Conservation (phyloP, 1,140 invertebrate species). For the Megalonaias nervosa region DNA sequence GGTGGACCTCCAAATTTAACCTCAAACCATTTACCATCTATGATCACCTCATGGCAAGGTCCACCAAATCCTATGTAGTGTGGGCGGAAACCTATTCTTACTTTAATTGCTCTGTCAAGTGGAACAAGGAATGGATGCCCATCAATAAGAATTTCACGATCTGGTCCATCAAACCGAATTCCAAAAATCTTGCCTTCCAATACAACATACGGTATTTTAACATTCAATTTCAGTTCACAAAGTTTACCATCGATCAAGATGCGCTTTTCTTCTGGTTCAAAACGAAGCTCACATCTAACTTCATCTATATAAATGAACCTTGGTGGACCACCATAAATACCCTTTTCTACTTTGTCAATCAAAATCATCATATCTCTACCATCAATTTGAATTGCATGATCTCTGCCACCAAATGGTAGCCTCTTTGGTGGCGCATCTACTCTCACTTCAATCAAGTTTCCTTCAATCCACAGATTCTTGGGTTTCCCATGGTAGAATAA, state of each 20-base stretch:
- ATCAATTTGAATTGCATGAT: constrained; percentile 62
- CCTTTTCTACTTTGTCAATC: constrained; percentile 63
- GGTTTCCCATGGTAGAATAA: constrained; percentile 65
- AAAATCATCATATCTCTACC: constrained; percentile 64
- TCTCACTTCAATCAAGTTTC: constrained; percentile 59
- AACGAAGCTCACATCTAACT: constrained; percentile 58
- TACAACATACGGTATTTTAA: constrained; percentile 86
- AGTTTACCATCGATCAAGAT: constrained; percentile 88
- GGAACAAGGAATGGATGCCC: constrained; percentile 81
- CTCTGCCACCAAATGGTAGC: constrained; percentile 52
- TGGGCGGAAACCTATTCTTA: constrained; percentile 80
- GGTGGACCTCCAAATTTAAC: constrained; percentile 65
- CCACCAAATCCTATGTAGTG: constrained; percentile 92
- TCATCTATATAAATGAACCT: constrained; percentile 58
- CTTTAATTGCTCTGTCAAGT: constrained; percentile 84
- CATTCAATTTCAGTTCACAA: constrained; percentile 89
- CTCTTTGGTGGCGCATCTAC: constrained; percentile 67
- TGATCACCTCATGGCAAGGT: constrained; percentile 86
- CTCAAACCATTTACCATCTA: constrained; percentile 77
- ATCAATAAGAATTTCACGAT: constrained; percentile 92
- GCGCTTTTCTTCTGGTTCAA: constrained; percentile 65
- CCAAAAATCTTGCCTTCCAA: constrained; percentile 75
- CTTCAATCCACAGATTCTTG: constrained; percentile 66
- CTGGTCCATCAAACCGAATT: constrained; percentile 92
- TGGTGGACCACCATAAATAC: constrained; percentile 62